phyloP scores from a whole-genome alignment of 2,797 vertebrate genomes.

The Pantherophis vulpinus region DNA sequence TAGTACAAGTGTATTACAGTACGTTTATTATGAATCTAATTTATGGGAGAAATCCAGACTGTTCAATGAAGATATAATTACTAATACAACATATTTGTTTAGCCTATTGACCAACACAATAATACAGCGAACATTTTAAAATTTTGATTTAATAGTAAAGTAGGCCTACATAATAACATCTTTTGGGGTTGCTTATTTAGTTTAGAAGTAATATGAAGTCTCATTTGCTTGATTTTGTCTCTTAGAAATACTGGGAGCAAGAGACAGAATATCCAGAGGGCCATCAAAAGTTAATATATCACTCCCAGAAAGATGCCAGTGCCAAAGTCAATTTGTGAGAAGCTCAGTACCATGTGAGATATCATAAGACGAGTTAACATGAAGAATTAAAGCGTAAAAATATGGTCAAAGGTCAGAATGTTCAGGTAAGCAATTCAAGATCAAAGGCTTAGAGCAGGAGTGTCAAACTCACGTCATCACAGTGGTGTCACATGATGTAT shows the following conservation, averaged over 20 bases:
- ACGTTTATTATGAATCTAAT: not conserved
- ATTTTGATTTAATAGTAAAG: not conserved
- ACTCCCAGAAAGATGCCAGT: not conserved
- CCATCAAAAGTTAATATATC: not conserved
- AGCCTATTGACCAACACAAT: not conserved
- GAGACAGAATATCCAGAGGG: not conserved
- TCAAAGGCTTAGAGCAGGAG: not conserved
- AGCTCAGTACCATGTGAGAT: not conserved
- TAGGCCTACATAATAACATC: not conserved
- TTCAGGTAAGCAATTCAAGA: not conserved
- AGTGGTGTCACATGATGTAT: too few relatives aligned
- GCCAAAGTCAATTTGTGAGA: not conserved
- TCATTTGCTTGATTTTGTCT: not conserved
- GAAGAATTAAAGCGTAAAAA: not conserved
- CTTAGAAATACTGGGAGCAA: not conserved
- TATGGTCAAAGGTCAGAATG: not conserved
- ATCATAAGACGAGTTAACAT: not conserved
- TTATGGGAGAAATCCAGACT: not conserved
- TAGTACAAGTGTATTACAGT: not conserved
- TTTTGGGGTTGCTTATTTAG: not conserved
- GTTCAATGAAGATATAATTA: not conserved
- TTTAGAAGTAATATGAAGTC: not conserved
- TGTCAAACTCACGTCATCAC: too few relatives aligned
- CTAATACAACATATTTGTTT: not conserved
- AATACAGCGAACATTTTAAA: not conserved